These are phyloP conservation scores for Agrypnia vestita DNA, from an alignment of 1,140 invertebrate genomes.

Conservation along the genomic window DNA sequence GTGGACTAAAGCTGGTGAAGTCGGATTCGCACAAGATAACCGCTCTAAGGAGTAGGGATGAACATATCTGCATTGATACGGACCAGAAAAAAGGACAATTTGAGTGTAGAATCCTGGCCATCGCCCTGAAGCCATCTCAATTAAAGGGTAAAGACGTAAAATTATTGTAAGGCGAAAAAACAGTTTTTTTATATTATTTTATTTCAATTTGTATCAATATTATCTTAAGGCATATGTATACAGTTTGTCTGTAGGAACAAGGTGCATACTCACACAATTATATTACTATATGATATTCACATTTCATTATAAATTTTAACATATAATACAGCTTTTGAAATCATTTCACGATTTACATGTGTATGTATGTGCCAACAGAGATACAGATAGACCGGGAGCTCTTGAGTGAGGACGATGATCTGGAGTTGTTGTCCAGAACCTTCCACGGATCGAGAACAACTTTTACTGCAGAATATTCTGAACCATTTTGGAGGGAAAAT, in stretches of 20 bases:
- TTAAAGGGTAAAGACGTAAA: slow-evolving; percentile 3
- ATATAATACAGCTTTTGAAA: too few relatives aligned
- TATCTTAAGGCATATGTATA: too few relatives aligned
- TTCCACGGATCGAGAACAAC: neutral
- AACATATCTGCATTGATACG: slow-evolving; percentile 5
- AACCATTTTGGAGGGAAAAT: slow-evolving; percentile 36
- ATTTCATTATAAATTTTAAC: too few relatives aligned
- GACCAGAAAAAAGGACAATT: slow-evolving; percentile 2
- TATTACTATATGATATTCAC: too few relatives aligned
- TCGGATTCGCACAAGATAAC: neutral
- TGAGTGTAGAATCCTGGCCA: slow-evolving; percentile 22
- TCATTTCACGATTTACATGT: too few relatives aligned
- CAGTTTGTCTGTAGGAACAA: too few relatives aligned
- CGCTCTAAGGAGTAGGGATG: neutral
- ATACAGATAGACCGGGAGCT: slow-evolving; percentile 20
- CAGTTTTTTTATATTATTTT: too few relatives aligned
- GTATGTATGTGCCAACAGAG: neutral
- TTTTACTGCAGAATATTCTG: slow-evolving; percentile 24
- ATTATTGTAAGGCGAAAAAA: too few relatives aligned
- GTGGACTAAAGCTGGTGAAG: neutral
- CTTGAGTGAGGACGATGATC: slow-evolving; percentile 15
- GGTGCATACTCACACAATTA: too few relatives aligned
- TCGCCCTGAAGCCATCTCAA: slow-evolving; percentile 11
- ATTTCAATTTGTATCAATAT: too few relatives aligned
- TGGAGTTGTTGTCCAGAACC: slow-evolving; percentile 16